These are phyloP conservation scores for Halcyon senegalensis DNA, from an alignment of 2,113 vertebrate genomes.

Conservation along the genomic window DNA sequence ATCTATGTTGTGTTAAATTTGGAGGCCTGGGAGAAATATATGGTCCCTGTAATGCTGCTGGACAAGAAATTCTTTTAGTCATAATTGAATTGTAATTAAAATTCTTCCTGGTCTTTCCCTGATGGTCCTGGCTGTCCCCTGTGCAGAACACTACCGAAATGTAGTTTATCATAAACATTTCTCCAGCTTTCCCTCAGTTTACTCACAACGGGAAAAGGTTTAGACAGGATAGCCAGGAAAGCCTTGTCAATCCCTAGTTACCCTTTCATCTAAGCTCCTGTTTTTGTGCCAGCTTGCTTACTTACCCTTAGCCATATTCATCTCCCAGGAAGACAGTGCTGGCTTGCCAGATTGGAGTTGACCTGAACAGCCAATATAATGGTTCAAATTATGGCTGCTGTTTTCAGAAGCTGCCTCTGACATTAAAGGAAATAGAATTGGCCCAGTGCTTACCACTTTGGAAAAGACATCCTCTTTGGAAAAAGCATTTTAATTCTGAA, in stretches of 20 bases:
- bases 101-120: background rate
- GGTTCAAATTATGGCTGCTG: background rate
- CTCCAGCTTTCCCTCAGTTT: background rate
- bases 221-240: background rate
- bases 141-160: background rate
- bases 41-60: background rate
- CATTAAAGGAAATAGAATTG: background rate
- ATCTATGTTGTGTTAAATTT: background rate
- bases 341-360: background rate
- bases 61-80: background rate
- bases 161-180: background rate
- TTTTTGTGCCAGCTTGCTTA: background rate
- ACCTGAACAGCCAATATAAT: background rate
- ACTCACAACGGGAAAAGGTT: background rate
- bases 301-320: background rate
- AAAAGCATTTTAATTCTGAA: conserved; percentile 56
- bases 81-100: background rate
- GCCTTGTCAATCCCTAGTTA: background rate
- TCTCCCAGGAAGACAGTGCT: background rate
- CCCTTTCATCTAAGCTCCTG: background rate
- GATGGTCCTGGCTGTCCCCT: background rate
- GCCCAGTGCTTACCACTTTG: background rate
- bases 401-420: conserved; percentile 7
- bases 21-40: background rate
- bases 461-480: conserved; percentile 16